Conservation (phyloP, 1,140 invertebrate genomes). For the Cephus cinctus region DNA sequence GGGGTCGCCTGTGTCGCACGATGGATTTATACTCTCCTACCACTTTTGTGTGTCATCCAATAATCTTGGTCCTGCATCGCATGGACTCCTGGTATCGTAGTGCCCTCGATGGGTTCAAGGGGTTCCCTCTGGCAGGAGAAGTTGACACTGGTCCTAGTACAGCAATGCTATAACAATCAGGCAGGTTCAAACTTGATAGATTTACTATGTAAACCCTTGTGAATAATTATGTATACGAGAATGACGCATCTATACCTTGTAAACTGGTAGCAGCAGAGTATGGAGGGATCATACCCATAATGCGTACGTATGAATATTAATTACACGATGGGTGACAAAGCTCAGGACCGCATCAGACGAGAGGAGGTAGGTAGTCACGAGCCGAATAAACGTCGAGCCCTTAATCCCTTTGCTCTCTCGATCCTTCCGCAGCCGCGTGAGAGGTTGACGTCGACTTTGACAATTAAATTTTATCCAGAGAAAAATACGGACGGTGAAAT, state of each 20-base stretch:
- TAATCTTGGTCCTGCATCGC: slow-evolving; percentile 32
- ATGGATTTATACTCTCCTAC: slow-evolving; percentile 51
- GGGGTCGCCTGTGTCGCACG: slow-evolving; percentile 7
- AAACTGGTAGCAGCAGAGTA: no score
- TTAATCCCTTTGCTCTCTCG: slow-evolving; percentile 15
- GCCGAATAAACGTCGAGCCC: slow-evolving; percentile 29
- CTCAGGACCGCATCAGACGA: slow-evolving; percentile 37
- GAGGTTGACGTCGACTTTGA: no score
- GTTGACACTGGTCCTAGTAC: no score
- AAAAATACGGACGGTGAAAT: no score
- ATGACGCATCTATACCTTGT: no score
- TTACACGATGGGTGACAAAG: slow-evolving; percentile 53
- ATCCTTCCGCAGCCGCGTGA: background rate
- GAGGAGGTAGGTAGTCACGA: slow-evolving; percentile 34
- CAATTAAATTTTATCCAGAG: no score
- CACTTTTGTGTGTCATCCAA: slow-evolving; percentile 56
- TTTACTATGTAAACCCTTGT: no score
- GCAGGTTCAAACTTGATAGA: no score
- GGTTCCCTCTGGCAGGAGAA: slow-evolving; percentile 24
- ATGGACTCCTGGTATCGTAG: slow-evolving; percentile 44
- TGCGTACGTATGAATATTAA: slow-evolving; percentile 53
- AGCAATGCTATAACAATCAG: no score
- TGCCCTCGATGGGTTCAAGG: slow-evolving; percentile 41
- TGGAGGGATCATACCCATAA: slow-evolving; percentile 22
- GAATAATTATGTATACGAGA: no score